A percentile compares a stretch with the other conserved stretches of the same genome.
These are phyloP conservation scores for Mus pahari DNA, from an alignment of 2,113 vertebrate genomes.

Conservation along the genomic window DNA sequence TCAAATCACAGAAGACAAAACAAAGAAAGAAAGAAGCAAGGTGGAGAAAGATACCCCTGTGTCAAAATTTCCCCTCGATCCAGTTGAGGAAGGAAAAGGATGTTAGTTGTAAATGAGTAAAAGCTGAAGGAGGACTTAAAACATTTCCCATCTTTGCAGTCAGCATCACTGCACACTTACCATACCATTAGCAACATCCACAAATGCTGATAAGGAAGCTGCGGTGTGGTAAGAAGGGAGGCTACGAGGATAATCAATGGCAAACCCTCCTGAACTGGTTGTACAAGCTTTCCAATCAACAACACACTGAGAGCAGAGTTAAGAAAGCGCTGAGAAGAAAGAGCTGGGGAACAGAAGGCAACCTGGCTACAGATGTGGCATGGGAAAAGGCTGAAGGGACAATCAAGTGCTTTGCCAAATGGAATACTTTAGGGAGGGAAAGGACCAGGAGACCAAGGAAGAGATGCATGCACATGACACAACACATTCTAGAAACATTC, in stretches of 20 bases:
- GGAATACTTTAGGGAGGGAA: background rate
- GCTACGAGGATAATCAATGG: background rate
- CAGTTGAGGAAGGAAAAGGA: background rate
- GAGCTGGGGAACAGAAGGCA: background rate
- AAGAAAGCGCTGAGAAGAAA: background rate
- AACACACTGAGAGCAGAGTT: background rate
- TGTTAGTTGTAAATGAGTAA: background rate
- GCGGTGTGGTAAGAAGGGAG: background rate
- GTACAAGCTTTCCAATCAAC: background rate
- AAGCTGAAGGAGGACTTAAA: background rate
- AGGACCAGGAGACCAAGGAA: background rate
- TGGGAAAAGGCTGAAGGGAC: background rate
- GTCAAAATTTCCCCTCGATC: background rate
- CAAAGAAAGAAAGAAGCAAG: background rate
- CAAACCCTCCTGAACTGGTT: background rate
- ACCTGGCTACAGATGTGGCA: background rate
- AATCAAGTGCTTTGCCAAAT: background rate
- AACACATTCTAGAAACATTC: background rate
- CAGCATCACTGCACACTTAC: background rate
- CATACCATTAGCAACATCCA: background rate
- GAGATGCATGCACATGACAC: no score
- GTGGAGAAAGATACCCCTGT: background rate
- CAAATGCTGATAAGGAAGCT: constrained; percentile 6
- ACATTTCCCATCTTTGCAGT: background rate
- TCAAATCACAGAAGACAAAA: background rate